Percentiles rank a stretch among this genome's conserved stretches.
Conservation (phyloP, 2,113 vertebrate species). For the Petromus typicus region DNA sequence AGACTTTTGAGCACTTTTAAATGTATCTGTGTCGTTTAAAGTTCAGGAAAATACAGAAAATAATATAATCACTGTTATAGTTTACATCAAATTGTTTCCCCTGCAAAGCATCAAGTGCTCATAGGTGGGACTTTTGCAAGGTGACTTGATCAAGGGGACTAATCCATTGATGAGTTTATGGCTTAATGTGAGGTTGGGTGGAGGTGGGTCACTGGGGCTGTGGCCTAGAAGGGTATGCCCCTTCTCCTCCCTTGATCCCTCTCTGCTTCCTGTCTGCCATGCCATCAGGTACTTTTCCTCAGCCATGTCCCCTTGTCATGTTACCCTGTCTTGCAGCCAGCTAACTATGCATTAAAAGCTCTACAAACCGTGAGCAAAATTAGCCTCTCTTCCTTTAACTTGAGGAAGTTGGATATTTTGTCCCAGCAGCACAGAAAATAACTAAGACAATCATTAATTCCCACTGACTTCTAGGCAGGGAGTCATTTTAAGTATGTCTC, state of each 20-base stretch:
- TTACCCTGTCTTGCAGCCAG: not conserved
- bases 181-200: not conserved
- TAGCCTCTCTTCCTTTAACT: not conserved
- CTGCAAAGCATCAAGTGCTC: not conserved
- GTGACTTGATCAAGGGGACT: not conserved
- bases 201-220: not conserved
- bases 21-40: not conserved
- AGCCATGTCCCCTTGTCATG: not conserved
- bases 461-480: not conserved
- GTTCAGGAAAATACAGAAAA: slow-evolving; percentile 12
- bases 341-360: not conserved
- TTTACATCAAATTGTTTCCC: not conserved
- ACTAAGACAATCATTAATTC: not conserved
- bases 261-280: not conserved
- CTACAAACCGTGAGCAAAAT: not conserved
- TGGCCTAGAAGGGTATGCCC: not conserved
- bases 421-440: not conserved
- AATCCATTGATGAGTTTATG: not conserved
- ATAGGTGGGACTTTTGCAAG: not conserved
- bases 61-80: not conserved
- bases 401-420: not conserved
- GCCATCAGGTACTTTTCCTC: not conserved
- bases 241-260: not conserved
- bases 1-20: not conserved
- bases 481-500: not conserved